These are phyloP conservation scores for Pygoscelis adeliae DNA, from an alignment of 2,113 vertebrate genomes.

Conservation along the genomic window DNA sequence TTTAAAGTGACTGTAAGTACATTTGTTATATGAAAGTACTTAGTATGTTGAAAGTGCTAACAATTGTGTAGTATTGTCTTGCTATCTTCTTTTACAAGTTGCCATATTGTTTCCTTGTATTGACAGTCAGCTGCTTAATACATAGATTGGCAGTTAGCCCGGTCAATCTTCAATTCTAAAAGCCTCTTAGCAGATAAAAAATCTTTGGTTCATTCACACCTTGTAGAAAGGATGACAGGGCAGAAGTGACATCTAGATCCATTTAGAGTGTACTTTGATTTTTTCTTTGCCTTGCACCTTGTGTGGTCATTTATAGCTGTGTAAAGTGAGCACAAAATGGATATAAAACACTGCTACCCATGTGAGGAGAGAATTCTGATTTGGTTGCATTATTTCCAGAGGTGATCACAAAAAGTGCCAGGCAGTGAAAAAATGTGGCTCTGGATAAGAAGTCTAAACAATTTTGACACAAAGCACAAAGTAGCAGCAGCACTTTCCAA, in stretches of 20 bases:
- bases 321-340: conserved; percentile 44
- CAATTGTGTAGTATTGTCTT: not conserved
- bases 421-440: conserved; percentile 6
- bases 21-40: not conserved
- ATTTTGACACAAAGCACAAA: conserved; percentile 1
- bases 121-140: conserved; percentile 52
- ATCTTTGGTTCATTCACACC: conserved; percentile 65
- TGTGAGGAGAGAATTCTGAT: conserved; percentile 26
- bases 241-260: conserved; percentile 62
- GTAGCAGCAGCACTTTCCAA: not conserved
- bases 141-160: conserved; percentile 54
- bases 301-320: conserved; percentile 34
- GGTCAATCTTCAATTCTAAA: conserved; percentile 10
- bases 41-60: not conserved
- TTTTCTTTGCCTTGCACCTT: conserved; percentile 29
- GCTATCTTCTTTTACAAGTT: not conserved
- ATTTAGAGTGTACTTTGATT: conserved; percentile 42
- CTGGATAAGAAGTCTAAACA: not conserved
- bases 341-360: not conserved
- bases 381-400: conserved; percentile 41
- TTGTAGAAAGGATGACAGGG: conserved; percentile 65
- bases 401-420: conserved; percentile 1
- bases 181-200: conserved; percentile 63
- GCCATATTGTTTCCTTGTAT: conserved; percentile 34
- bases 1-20: not conserved